Evolutionary conservation across 2,113 vertebrate genomes (phyloP).

Genomic region (Gnathonemus echidnorhynchus): DNA sequence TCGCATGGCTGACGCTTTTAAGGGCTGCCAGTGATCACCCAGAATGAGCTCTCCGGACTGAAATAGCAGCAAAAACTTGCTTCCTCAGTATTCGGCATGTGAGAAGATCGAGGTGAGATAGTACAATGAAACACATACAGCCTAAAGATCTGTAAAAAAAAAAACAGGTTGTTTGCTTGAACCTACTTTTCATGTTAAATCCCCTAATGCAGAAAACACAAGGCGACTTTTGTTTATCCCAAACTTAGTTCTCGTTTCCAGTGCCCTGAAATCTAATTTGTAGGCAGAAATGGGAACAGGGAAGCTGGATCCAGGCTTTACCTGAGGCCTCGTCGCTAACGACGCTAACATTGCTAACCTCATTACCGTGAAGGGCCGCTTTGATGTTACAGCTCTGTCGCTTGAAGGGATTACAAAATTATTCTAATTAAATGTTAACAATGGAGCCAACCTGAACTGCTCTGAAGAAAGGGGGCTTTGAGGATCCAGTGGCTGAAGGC

Average conservation of each 20-base stretch:
- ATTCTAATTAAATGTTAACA: conserved; percentile 30
- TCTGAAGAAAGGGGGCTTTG: conserved; percentile 4
- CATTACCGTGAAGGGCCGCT: conserved; percentile 13
- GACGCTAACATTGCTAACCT: conserved; percentile 12
- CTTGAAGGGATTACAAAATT: conserved; percentile 22
- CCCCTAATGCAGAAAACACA: not conserved
- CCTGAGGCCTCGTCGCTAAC: not conserved
- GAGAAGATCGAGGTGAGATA: not conserved
- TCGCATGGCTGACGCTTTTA: not conserved
- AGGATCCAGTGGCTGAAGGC: conserved; percentile 5
- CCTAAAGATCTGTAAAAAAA: not conserved
- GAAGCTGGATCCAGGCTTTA: not conserved
- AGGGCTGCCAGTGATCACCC: not conserved
- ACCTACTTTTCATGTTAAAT: not conserved
- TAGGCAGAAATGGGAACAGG: not conserved
- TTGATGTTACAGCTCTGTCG: conserved; percentile 2
- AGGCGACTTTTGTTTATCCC: not conserved
- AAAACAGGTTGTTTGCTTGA: not conserved
- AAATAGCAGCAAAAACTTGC: not conserved
- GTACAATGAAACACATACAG: not conserved
- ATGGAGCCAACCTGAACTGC: conserved; percentile 14
- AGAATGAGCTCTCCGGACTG: not conserved
- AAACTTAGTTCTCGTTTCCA: not conserved
- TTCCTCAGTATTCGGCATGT: not conserved
- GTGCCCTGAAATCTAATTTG: not conserved